Percentiles rank a stretch among this genome's conserved stretches.
These are phyloP conservation scores for Iselma pallidipennis DNA, from an alignment of 2,888 invertebrate species.

Conservation along the genomic window DNA sequence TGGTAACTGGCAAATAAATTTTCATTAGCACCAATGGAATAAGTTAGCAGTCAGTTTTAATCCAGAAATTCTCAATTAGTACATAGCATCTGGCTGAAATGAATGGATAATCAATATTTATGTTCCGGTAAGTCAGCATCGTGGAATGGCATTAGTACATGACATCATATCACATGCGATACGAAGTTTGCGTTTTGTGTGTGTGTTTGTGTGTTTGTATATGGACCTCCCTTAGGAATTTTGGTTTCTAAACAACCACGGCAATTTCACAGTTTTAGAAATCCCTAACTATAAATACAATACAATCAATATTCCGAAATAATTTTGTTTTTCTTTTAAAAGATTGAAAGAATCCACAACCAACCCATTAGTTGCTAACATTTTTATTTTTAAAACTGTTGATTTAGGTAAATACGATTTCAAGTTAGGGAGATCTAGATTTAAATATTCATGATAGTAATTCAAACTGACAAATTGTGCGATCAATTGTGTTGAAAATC, in stretches of 20 bases:
- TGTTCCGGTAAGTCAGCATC: slow-evolving; percentile 30
- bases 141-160: slow-evolving; percentile 27
- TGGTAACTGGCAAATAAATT: slow-evolving; percentile 18
- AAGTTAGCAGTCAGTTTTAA: slow-evolving; percentile 27
- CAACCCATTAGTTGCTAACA: too few species aligned
- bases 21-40: slow-evolving; percentile 21
- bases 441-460: slow-evolving; percentile 19
- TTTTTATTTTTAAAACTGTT: too few species aligned
- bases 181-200: background rate
- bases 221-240: background rate
- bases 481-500: slow-evolving; percentile 12
- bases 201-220: background rate
- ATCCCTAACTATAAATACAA: too few species aligned
- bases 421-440: background rate
- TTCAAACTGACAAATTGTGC: slow-evolving; percentile 17
- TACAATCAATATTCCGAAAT: too few species aligned
- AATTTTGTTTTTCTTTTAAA: background rate
- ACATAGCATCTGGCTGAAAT: slow-evolving; percentile 31
- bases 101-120: slow-evolving; percentile 34
- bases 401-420: background rate
- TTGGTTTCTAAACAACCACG: background rate
- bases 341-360: too few species aligned
- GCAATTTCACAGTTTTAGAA: background rate
- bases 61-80: slow-evolving; percentile 32
- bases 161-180: slow-evolving; percentile 28